A percentile compares a stretch with the other conserved stretches of the same genome.
Conservation (phyloP, 2,797 vertebrate species). For the Staurois parvus region DNA sequence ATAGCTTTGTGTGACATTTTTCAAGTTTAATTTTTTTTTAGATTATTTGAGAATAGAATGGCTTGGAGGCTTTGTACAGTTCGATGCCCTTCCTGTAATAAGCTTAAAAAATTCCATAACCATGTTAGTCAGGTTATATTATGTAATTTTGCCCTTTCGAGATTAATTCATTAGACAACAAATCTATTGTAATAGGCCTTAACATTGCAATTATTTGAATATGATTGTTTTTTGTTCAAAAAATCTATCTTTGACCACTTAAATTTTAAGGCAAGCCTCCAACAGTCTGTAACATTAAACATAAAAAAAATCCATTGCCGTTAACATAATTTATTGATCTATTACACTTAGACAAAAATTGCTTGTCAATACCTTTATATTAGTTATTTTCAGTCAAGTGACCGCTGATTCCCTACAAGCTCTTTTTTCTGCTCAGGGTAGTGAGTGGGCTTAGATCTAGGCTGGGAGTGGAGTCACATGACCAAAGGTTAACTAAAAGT, state of each 20-base stretch:
- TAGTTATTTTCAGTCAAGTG: no score
- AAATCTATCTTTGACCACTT: neutral
- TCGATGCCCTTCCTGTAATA: slow-evolving; percentile 23
- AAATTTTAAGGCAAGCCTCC: no score
- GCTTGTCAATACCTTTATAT: no score
- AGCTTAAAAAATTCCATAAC: slow-evolving; percentile 44
- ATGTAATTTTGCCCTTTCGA: neutral
- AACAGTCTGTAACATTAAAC: no score
- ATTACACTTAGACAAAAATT: no score
- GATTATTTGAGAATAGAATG: slow-evolving; percentile 5
- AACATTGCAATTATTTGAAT: slow-evolving; percentile 21
- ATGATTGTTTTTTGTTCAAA: slow-evolving; percentile 1
- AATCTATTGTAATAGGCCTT: slow-evolving; percentile 49
- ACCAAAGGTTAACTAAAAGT: no score
- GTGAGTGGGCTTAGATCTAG: no score
- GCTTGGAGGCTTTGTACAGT: slow-evolving; percentile 17
- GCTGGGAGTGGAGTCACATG: no score
- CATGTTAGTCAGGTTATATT: slow-evolving; percentile 47
- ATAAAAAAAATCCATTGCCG: no score
- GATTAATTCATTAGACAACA: slow-evolving; percentile 44
- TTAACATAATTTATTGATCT: no score
- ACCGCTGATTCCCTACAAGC: no score
- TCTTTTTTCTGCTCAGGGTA: no score
- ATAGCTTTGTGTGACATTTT: slow-evolving; percentile 7
- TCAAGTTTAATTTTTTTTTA: neutral